Conservation (phyloP, 2,888 invertebrate genomes). For the Germaria angustata region DNA sequence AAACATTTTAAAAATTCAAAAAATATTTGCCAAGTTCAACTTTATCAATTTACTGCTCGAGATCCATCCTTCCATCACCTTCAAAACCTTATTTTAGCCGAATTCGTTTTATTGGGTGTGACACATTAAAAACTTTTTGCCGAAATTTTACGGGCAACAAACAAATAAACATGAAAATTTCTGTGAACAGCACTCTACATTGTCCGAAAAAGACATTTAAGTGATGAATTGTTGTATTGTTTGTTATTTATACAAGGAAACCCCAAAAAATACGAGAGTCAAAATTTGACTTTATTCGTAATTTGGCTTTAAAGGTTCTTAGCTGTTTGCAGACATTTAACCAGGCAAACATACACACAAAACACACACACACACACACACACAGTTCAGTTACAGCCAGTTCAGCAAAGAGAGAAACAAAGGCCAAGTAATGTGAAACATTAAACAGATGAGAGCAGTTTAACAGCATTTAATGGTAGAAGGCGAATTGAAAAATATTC, state of each 20-base stretch:
- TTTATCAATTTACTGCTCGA: too few relatives aligned
- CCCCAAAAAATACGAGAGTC: conserved; percentile 54
- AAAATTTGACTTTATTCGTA: conserved; percentile 57
- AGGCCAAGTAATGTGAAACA: neutral
- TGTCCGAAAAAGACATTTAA: conserved; percentile 69
- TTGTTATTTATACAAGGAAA: conserved; percentile 69
- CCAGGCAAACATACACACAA: conserved; percentile 37
- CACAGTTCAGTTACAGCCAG: neutral
- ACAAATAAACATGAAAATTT: conserved; percentile 54
- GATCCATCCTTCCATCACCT: neutral
- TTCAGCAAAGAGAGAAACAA: neutral
- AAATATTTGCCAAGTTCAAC: too few relatives aligned
- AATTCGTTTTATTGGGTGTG: conserved; percentile 28
- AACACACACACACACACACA: neutral
- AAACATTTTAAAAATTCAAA: too few relatives aligned
- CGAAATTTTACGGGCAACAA: conserved; percentile 37
- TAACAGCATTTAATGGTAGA: conserved; percentile 8
- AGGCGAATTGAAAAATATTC: too few relatives aligned
- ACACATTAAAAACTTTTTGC: neutral
- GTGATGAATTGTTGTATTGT: conserved; percentile 73
- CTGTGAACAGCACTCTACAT: conserved; percentile 46
- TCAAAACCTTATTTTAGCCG: neutral
- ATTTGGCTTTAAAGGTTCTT: conserved; percentile 51
- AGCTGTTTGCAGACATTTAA: conserved; percentile 52
- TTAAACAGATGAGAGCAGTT: neutral